Conservation (phyloP, 1,140 invertebrate genomes). For the Penaeus vannamei region DNA sequence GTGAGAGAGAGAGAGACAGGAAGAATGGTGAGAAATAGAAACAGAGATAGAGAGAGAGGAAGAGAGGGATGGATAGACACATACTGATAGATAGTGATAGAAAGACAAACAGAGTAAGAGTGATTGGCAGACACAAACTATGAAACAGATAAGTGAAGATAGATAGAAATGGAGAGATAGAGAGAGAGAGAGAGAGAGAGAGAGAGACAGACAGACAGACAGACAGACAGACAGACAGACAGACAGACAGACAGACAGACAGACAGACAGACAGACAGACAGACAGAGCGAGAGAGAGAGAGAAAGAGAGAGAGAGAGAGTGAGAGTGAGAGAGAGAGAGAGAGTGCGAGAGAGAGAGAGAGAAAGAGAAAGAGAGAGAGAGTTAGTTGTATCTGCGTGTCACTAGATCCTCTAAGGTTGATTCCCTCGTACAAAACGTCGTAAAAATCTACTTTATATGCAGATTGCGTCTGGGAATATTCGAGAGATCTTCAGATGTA, state of each 20-base stretch:
- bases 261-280: neutral
- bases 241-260: neutral
- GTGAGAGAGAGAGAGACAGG: neutral
- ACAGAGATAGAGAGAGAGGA: neutral
- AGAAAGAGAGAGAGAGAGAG: neutral
- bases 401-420: too few relatives aligned
- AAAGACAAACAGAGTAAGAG: neutral
- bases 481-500: too few relatives aligned
- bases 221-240: neutral
- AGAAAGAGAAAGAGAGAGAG: too few relatives aligned
- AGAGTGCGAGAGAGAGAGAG: too few relatives aligned
- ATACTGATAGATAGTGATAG: neutral
- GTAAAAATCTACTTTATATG: too few relatives aligned
- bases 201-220: constrained; percentile 9
- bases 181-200: constrained; percentile 14
- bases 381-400: too few relatives aligned
- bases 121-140: neutral
- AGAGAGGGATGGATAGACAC: neutral
- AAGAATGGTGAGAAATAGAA: neutral
- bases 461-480: too few relatives aligned
- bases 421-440: too few relatives aligned
- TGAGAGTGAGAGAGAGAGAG: neutral
- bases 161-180: neutral
- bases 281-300: neutral
- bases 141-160: neutral